Evolutionary conservation across 92 coral and sea anemone species (phyloP), one percentile per base, ranked within the genome.

Genomic region (Porites rus): DNA sequence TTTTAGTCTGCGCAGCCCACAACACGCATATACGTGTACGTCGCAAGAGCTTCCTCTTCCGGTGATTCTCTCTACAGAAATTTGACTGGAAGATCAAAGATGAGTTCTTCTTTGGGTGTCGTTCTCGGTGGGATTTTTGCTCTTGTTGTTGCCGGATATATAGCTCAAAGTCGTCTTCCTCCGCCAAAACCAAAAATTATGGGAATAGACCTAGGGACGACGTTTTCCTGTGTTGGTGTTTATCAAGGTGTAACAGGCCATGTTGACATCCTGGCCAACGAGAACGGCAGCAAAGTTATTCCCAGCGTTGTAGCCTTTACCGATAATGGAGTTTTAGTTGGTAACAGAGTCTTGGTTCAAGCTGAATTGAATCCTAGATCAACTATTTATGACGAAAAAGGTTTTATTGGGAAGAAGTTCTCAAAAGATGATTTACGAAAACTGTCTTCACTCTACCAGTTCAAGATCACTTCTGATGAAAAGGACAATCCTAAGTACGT

Each of bases 91-190:
- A 67, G 76, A 67, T 67, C 19, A 59, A 92, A 69, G 75, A 94
- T 95, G 99, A 95, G 96, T 81, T 88, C 94, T 17, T 67, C 91
- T 68, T 93, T 97, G 76, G 98, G 99, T 16, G 69, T 95, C 24
- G 75, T 95, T 69, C 93, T 96, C n/a, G 97, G 95, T 21, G 94
- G 91, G 9, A 77, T 97, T 69, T 94, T 97, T 74, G 98, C 92
- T 61, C 96, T 97, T 65, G 93, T 97, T 1, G 96, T 97, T n/a
- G 99, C 98, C 38, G 98, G 99, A 51, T 97, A 97, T 71, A 95
- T 97, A 81, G 98, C 99, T 25, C 99, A 97, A 86, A 97, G 99
- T 83, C 96, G 98, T 77, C 90, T 97, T 6, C 99, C 99, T 31
- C 99, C 99, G 19, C 99, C 99, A 51, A 97, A 97, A 76, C 99